Evolutionary conservation across 1,140 invertebrate genomes (phyloP), one percentile per base, ranked within the genome.

Genomic region (Chironomus striatipennis): DNA sequence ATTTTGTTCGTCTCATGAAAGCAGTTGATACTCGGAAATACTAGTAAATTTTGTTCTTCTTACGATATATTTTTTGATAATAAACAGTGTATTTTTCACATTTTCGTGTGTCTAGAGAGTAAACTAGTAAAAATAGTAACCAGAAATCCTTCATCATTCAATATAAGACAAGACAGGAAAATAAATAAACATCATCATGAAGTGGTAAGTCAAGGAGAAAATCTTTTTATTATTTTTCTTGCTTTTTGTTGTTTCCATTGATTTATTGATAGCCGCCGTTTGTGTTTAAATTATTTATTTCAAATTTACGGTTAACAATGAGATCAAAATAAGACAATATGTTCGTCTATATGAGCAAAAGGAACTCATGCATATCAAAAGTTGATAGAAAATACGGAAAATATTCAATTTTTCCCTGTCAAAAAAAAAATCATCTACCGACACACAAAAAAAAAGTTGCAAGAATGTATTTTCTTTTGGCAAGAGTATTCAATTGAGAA

Each of bases 121-220:
- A 57, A n/a, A n/a, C 12, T 70, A 70, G 20, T 70, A 70, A 21
- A 70, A 70, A 70, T 70, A 70, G 65, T 21, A 70, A 70, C 65
- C 17, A 70, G 65, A 70, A 70, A 70, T 70, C 65, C 65, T 70
- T 70, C 65, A 70, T 57, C 47, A 8, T 57, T n/a, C 10, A 70
- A 18, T 9, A 70, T 70, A 18, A 70, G n/a, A 20, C 9, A 21
- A 18, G 18, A 70, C 17, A 18, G 65, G 18, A 70, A 20, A 70
- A 18, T 70, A 70, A 70, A 70, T 70, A 20, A 70, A 20, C 7
- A 21, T 70, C 65, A 70, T 21, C 65, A 70, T 70, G 65, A 70
- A 70, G 65, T 70, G 65, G 65, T 70, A 70, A 70, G 65, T 70
- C 65, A 70, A 70, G 20, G 10, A 21, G 9, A 70, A 70, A 34